These are phyloP conservation scores for Rhodophaea formosa DNA, from an alignment of 2,888 invertebrate species.

Conservation along the genomic window DNA sequence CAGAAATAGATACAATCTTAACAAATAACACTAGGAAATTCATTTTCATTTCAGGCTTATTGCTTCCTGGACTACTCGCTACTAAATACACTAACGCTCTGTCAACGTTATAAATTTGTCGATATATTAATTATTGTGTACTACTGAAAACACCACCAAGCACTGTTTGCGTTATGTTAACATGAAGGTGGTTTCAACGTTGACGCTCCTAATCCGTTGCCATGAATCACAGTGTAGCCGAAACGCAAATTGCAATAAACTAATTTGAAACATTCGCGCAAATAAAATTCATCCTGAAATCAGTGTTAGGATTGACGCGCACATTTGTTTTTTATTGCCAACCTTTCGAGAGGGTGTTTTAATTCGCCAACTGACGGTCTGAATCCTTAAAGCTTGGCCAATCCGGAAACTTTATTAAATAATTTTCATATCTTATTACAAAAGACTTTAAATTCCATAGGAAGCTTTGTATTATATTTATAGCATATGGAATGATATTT, in stretches of 20 bases:
- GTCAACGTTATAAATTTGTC: no score
- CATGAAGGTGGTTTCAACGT: background rate
- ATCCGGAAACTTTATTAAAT: conserved; percentile 18
- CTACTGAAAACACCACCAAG: no score
- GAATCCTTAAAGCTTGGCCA: conserved; percentile 13
- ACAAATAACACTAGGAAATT: no score
- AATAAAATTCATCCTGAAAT: conserved; percentile 53
- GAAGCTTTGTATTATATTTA: no score
- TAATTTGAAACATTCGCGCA: conserved; percentile 48
- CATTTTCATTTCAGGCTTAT: no score
- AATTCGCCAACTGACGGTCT: conserved; percentile 5
- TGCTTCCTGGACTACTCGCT: no score
- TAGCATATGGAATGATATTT: no score
- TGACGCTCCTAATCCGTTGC: background rate
- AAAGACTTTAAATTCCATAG: no score
- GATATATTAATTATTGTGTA: no score
- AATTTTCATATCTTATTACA: background rate
- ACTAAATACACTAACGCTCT: no score
- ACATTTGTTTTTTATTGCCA: conserved; percentile 60
- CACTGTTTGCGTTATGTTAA: background rate
- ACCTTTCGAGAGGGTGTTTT: conserved; percentile 36
- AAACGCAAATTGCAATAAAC: conserved; percentile 53
- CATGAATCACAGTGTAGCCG: conserved; percentile 32
- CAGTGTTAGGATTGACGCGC: conserved; percentile 52
- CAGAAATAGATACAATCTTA: no score